phyloP scores from a whole-genome alignment of 2,888 invertebrate genomes.

The Sesamia inferens region DNA sequence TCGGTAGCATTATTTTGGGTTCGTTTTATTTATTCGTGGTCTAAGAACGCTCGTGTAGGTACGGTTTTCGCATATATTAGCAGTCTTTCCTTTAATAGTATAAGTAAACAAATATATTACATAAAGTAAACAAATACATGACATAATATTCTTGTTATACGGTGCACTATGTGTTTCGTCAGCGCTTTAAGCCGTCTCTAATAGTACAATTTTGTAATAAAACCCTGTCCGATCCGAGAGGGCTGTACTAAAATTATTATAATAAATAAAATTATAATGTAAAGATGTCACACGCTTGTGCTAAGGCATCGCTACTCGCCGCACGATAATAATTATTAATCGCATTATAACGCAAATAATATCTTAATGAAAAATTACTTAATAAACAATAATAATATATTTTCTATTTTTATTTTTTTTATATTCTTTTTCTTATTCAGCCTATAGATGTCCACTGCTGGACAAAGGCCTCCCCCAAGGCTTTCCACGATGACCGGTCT shows the following conservation, averaged over 20 bases:
- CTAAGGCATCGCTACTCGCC: too few species aligned
- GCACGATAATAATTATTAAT: too few species aligned
- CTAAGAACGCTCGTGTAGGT: constrained; percentile 41
- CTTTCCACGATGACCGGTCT: too few species aligned
- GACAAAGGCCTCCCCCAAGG: too few species aligned
- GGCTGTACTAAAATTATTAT: neutral
- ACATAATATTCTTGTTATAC: constrained; percentile 42
- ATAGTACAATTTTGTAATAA: constrained; percentile 39
- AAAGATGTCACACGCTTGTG: neutral
- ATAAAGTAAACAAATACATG: constrained; percentile 35
- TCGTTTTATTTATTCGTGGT: constrained; percentile 51
- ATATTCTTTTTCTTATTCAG: too few species aligned
- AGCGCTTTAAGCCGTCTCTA: constrained; percentile 45
- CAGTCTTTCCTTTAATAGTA: constrained; percentile 44
- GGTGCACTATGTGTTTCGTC: constrained; percentile 38
- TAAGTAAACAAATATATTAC: constrained; percentile 49
- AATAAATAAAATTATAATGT: neutral
- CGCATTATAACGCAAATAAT: too few species aligned
- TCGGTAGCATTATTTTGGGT: constrained; percentile 40
- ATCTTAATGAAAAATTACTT: too few species aligned
- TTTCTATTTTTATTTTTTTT: too few species aligned
- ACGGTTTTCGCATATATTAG: constrained; percentile 58
- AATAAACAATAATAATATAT: too few species aligned
- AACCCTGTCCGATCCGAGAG: neutral
- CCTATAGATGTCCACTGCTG: too few species aligned